These are phyloP conservation scores for Python bivittatus DNA, from an alignment of 2,113 vertebrate genomes.

Conservation along the genomic window DNA sequence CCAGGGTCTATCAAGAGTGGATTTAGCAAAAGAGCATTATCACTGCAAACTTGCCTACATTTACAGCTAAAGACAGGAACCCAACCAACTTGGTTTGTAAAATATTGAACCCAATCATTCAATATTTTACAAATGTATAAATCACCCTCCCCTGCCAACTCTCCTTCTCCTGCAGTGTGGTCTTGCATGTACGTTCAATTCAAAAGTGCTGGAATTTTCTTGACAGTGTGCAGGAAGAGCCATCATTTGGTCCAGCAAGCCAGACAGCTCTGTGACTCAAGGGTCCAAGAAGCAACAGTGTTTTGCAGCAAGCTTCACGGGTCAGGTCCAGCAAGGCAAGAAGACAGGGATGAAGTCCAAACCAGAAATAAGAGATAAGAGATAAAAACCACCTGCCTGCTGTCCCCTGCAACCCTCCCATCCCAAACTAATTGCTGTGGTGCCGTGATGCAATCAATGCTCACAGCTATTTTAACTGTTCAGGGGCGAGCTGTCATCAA, in stretches of 20 bases:
- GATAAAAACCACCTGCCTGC: background rate
- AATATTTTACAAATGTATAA: no score
- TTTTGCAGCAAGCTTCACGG: background rate
- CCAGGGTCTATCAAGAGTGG: background rate
- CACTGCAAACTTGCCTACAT: background rate
- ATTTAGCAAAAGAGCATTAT: background rate
- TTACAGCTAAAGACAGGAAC: background rate
- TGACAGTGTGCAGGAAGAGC: conserved; percentile 1
- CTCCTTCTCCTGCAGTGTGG: background rate
- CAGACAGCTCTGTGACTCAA: conserved; percentile 39
- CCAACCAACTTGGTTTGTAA: background rate
- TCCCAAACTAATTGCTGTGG: background rate
- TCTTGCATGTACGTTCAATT: background rate
- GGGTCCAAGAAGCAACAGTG: conserved; percentile 29
- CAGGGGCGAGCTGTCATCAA: background rate
- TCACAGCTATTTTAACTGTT: background rate
- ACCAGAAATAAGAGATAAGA: background rate
- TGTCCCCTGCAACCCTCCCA: background rate
- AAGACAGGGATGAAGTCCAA: conserved; percentile 6
- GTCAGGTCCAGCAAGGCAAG: background rate
- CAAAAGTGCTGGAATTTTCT: conserved; percentile 19
- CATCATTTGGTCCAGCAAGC: conserved; percentile 27
- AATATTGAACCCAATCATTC: background rate
- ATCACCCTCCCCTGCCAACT: background rate
- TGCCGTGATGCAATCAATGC: background rate